phyloP scores from a whole-genome alignment of 2,113 vertebrate species.

The Capreolus pygargus region DNA sequence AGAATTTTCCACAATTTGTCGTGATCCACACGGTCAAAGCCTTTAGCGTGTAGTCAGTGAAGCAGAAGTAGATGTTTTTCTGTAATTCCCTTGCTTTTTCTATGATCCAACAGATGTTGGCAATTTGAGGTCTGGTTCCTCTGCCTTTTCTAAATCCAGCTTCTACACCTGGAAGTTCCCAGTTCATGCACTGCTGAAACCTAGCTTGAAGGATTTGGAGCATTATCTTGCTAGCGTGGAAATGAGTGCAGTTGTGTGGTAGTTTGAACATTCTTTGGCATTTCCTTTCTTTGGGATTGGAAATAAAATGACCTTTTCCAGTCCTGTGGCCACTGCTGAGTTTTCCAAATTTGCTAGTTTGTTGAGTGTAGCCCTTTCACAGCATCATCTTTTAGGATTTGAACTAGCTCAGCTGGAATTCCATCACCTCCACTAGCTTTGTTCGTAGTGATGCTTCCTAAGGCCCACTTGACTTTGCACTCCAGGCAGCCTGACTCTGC shows the following conservation, averaged over 20 bases:
- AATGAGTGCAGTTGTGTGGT: neutral
- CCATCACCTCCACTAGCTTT: neutral
- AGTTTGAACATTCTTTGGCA: neutral
- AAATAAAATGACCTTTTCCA: neutral
- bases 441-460: neutral
- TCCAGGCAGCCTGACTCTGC: neutral
- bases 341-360: neutral
- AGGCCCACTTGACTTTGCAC: neutral
- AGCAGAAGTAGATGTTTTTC: neutral
- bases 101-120: neutral
- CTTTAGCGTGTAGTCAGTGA: neutral
- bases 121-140: neutral
- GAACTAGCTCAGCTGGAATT: neutral
- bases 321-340: neutral
- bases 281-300: neutral
- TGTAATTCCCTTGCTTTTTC: neutral
- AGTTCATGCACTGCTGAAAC: neutral
- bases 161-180: neutral
- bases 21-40: neutral
- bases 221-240: neutral
- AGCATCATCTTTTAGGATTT: neutral
- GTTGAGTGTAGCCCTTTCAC: neutral
- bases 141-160: neutral
- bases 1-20: neutral
- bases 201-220: neutral